A percentile compares a stretch with the other conserved stretches of the same genome.
phyloP scores from a whole-genome alignment of 2,888 invertebrate genomes.

The Uropetala carovei region DNA sequence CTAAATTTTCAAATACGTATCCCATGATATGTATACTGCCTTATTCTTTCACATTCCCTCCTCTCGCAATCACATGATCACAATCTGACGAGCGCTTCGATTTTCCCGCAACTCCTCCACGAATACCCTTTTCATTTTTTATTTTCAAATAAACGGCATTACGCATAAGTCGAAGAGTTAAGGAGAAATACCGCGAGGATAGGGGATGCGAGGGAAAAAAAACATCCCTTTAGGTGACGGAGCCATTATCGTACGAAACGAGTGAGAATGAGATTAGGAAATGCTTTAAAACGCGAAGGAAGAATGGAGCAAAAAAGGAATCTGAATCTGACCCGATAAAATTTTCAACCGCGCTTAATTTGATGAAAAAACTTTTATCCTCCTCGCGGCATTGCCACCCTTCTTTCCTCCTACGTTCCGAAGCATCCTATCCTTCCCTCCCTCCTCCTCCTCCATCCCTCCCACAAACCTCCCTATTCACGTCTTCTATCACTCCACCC shows the following conservation, averaged over 20 bases:
- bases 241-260: constrained; percentile 1
- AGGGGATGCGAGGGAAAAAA: neutral
- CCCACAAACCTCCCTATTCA: neutral
- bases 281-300: neutral
- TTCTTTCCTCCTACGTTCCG: neutral
- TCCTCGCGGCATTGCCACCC: neutral
- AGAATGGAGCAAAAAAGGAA: neutral
- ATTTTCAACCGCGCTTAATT: constrained; percentile 21
- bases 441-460: neutral
- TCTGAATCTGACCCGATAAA: constrained; percentile 7
- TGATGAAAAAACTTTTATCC: constrained; percentile 33
- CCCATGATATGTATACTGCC: too few species aligned
- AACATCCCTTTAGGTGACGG: neutral
- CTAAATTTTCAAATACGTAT: too few species aligned
- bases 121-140: too few species aligned
- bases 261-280: neutral
- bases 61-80: too few species aligned
- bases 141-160: too few species aligned
- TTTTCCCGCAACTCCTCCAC: too few species aligned
- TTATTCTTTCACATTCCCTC: too few species aligned
- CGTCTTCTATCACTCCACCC: neutral
- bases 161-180: too few species aligned
- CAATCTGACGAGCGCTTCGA: too few species aligned
- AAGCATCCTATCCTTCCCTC: neutral
- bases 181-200: neutral